These are phyloP conservation scores for Macropus fuliginosus DNA, from an alignment of 2,797 vertebrate species.

Conservation along the genomic window DNA sequence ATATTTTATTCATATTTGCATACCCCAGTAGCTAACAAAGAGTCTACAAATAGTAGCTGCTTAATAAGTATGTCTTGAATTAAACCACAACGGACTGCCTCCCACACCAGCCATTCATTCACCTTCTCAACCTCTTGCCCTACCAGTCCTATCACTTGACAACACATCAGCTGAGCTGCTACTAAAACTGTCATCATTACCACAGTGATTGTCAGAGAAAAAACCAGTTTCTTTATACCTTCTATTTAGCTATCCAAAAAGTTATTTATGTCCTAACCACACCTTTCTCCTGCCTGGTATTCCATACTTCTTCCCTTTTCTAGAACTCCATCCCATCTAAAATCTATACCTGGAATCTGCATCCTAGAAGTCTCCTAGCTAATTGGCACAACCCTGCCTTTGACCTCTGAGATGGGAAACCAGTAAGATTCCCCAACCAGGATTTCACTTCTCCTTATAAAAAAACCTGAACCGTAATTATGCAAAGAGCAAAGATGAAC, in stretches of 20 bases:
- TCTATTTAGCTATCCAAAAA: not conserved
- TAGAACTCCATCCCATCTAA: not conserved
- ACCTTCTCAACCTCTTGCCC: not conserved
- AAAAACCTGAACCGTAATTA: not conserved
- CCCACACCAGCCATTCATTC: not conserved
- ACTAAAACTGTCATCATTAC: not conserved
- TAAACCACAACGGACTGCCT: not conserved
- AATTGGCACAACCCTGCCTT: not conserved
- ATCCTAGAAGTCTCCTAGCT: not conserved
- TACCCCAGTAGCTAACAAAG: not conserved
- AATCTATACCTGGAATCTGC: not conserved
- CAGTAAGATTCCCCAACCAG: not conserved
- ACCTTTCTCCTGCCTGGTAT: not conserved
- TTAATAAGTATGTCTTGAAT: constrained; percentile 1
- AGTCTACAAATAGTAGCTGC: not conserved
- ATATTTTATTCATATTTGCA: not conserved
- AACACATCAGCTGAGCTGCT: not conserved
- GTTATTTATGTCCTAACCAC: not conserved
- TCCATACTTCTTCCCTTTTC: not conserved
- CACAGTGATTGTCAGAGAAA: not conserved
- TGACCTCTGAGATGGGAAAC: not conserved
- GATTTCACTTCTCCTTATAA: not conserved
- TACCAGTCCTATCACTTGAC: not conserved
- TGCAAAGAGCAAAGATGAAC: not conserved
- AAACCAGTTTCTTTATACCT: not conserved